These are phyloP conservation scores for Tetragnatha montana DNA, from an alignment of 2,888 invertebrate species.

Conservation along the genomic window DNA sequence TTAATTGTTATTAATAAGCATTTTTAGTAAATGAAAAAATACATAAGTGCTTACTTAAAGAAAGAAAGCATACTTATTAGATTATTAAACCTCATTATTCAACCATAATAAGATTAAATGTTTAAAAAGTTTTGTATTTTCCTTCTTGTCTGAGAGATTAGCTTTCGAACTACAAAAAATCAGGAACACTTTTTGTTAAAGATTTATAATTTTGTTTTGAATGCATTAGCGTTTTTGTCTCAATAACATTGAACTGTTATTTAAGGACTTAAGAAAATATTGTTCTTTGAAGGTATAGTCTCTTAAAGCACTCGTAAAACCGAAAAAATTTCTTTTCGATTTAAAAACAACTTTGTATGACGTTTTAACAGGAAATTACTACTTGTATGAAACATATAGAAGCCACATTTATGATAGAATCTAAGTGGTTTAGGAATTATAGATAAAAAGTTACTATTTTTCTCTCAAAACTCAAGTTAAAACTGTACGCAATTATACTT, in stretches of 20 bases:
- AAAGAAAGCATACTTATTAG: conserved; percentile 15
- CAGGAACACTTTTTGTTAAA: background rate
- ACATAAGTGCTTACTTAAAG: background rate
- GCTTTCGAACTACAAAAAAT: background rate
- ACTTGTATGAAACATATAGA: too few species aligned
- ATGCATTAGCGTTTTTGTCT: background rate
- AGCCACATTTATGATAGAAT: too few species aligned
- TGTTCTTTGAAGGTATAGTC: background rate
- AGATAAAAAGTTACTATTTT: too few species aligned
- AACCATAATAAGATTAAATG: conserved; percentile 18
- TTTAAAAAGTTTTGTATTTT: conserved; percentile 3
- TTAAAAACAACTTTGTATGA: too few species aligned
- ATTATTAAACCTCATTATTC: conserved; percentile 19
- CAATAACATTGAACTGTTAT: background rate
- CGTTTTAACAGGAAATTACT: too few species aligned
- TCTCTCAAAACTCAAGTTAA: too few species aligned
- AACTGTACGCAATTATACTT: too few species aligned
- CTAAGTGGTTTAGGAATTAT: too few species aligned
- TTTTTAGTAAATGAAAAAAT: background rate
- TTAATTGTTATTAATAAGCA: background rate
- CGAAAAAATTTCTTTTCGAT: too few species aligned
- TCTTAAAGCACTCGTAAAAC: too few species aligned
- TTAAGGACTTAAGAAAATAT: background rate
- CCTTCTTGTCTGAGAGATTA: background rate
- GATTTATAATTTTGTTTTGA: background rate